Base-by-base conservation (phyloP, 2,113 vertebrate species). In the Butastur rufipennis region DNA sequence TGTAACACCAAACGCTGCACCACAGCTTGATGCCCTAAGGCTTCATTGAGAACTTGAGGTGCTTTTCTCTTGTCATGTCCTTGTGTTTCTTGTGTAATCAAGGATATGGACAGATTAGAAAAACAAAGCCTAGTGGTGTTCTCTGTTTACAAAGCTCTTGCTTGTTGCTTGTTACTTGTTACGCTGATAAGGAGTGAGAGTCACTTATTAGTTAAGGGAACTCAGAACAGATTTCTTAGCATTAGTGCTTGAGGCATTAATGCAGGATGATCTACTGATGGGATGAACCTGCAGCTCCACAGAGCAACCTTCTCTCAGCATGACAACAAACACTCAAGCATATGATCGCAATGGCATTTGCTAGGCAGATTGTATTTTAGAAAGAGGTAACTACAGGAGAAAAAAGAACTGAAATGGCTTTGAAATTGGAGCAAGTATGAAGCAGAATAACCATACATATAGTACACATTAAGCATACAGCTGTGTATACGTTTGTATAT, bases 71-170 rank as follows among this genome's bases (percentile, higher is more conserved):
- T 59, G 32, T 27, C 18, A 21, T 3, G 34, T 63, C 87, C 81
- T 87, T 6, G 0, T 50, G 63, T 74, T 88, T 93, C 79, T 93
- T 55, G 38, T 88, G 62, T 86, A 77, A 94, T 78, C 86, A 86
- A 95, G 82, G 40, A 70, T 88, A 83, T 0, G 11, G 47, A 27
- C 50, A 88, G 88, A 95, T 92, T 91, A 95, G 47, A 61, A 75
- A 80, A 75, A 26, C 40, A 95, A 93, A 86, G 66, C 78, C 65
- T 63, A 43, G 67, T 53, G 81, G 90, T 90, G 84, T 73, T 84
- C 66, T 93, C 59, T 94, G 36, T 78, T 94, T 90, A 90, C 90
- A 90, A 86, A 96, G 79, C 80, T 82, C 85, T 93, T 74, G 85
- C 62, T 36, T 36, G 36, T 36, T 36, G 36, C 36, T 36, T 94